Base-by-base conservation (phyloP, 2,888 invertebrate genomes). In the Mantis religiosa region DNA sequence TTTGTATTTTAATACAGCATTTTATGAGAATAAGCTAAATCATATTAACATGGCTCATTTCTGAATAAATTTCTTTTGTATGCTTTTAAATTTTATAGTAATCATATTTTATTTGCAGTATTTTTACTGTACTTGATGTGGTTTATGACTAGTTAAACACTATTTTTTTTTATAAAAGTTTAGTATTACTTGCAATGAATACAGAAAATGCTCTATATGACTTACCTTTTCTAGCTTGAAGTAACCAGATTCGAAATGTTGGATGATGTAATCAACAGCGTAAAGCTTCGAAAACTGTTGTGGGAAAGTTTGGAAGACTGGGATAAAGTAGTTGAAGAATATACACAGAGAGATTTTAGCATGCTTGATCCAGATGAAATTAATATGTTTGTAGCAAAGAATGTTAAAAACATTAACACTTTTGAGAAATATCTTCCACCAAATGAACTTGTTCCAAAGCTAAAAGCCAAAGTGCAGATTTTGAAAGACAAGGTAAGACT, bases 341-440 rank as follows among this genome's bases (percentile, higher is more conserved):
- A 97, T 97, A 95, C 95, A 88, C 91, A 94, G 88, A 94, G 92
- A 4, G 95, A 95, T 2, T 96, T 97, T 91, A 93, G 94, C 89
- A 94, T 94, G 0, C 93, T 98, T 41, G 95, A 97, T 91, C 94
- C 97, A 0, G 97, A 97, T 28, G 96, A 97, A 0, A 95, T 98
- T 93, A 94, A 94, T 92, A 94, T 94, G 87, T 95, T 94, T 91
- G 96, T 94, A 91, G 95, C 93, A 91, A 96, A 94, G 93, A 97
- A 95, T 93, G 93, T 95, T 92, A 97, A 95, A 94, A 97, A 95
- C 92, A 96, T 96, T 91, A 95, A 94, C 92, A 97, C 96, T 94
- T 94, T 98, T 87, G 97, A 98, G 92, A 98, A 98, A 92, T 97
- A 97, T 28, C 92, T 98, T 47, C 98, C 98, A 0, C 92, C 94